These are phyloP conservation scores for Drosophila falleni DNA, from an alignment of 2,888 invertebrate genomes.

Conservation along the genomic window DNA sequence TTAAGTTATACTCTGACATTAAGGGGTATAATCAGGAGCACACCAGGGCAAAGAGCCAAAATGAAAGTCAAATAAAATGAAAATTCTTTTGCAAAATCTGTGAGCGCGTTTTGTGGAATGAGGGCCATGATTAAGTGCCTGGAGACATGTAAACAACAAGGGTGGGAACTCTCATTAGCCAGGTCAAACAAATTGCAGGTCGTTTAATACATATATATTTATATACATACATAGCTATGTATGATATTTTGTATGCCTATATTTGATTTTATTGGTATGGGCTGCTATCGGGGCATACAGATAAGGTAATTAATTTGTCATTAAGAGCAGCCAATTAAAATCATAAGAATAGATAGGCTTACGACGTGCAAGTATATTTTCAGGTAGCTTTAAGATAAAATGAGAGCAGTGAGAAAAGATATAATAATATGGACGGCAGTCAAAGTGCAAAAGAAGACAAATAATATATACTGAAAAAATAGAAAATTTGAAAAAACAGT, in stretches of 20 bases:
- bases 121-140: slow-evolving; percentile 27
- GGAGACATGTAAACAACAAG: slow-evolving; percentile 11
- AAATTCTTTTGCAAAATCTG: slow-evolving; percentile 2
- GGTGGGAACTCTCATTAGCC: slow-evolving; percentile 6
- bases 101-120: slow-evolving; percentile 1
- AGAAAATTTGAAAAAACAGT: no score
- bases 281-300: slow-evolving; percentile 1
- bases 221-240: not conserved
- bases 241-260: not conserved
- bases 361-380: no score
- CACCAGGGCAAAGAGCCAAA: not conserved
- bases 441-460: no score
- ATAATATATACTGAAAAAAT: no score
- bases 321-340: not conserved
- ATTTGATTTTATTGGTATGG: not conserved
- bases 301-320: slow-evolving; percentile 21
- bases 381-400: no score
- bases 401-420: no score
- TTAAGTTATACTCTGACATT: not conserved
- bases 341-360: slow-evolving; percentile 1
- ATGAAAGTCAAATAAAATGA: slow-evolving; percentile 11
- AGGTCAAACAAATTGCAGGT: slow-evolving; percentile 50
- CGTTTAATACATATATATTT: slow-evolving; percentile 2
- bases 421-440: no score
- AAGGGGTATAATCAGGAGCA: slow-evolving; percentile 1